phyloP scores from a whole-genome alignment of 1,140 invertebrate genomes.

The Zaprionus kolodkinae region DNA sequence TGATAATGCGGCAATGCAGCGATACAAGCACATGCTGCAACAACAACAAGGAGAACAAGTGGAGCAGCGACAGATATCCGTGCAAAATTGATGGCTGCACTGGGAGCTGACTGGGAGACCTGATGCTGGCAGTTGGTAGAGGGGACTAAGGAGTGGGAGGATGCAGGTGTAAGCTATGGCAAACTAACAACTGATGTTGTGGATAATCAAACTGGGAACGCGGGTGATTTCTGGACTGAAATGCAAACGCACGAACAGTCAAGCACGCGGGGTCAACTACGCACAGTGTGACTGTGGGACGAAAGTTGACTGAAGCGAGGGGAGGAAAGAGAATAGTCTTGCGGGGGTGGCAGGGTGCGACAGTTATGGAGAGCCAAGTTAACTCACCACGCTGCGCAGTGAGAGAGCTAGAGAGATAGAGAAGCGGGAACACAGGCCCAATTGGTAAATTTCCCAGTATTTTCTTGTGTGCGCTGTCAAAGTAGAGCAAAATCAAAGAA shows the following conservation, averaged over 20 bases:
- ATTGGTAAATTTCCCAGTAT: constrained; percentile 58
- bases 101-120: constrained; percentile 9
- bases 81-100: constrained; percentile 67
- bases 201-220: constrained; percentile 11
- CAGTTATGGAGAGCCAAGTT: neutral
- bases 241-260: constrained; percentile 14
- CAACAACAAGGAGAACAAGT: constrained; percentile 23
- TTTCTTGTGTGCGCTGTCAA: constrained; percentile 12
- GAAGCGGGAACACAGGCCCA: constrained; percentile 36
- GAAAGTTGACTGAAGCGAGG: too few species aligned
- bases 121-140: neutral
- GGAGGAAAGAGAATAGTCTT: neutral
- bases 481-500: constrained; percentile 51
- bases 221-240: constrained; percentile 8
- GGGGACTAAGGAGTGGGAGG: neutral
- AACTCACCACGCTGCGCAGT: constrained; percentile 6
- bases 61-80: constrained; percentile 46
- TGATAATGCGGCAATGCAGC: constrained; percentile 77
- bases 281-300: constrained; percentile 18
- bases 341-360: too few species aligned
- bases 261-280: constrained; percentile 22
- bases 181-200: neutral
- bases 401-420: neutral
- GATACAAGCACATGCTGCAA: constrained; percentile 21
- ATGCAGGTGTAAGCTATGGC: neutral